These are phyloP conservation scores for Brenthis daphne DNA, from an alignment of 2,888 invertebrate genomes.

Conservation along the genomic window DNA sequence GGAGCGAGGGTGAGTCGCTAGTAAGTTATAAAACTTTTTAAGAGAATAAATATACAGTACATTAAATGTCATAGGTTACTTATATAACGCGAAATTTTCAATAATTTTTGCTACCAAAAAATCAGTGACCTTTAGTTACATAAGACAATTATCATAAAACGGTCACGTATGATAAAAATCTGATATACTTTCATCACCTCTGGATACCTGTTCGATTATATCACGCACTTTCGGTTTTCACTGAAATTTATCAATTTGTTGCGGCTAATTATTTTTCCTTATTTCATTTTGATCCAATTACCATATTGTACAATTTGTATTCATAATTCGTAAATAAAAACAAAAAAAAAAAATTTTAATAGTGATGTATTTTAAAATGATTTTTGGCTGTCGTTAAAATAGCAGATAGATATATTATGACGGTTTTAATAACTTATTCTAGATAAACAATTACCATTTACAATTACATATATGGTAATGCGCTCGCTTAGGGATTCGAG, in stretches of 20 bases:
- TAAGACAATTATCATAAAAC: conserved; percentile 26
- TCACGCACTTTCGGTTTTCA: conserved; percentile 29
- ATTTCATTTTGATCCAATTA: too few relatives aligned
- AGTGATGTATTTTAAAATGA: too few relatives aligned
- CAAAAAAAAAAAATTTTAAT: too few relatives aligned
- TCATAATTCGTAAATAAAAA: too few relatives aligned
- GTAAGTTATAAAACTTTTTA: background rate
- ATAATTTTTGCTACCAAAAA: conserved; percentile 34
- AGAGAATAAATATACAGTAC: background rate
- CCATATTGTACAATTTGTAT: too few relatives aligned
- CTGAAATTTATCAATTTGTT: conserved; percentile 31
- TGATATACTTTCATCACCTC: conserved; percentile 34
- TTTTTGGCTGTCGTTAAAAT: too few relatives aligned
- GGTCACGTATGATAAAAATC: conserved; percentile 24
- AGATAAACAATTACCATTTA: too few relatives aligned
- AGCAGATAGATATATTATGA: too few relatives aligned
- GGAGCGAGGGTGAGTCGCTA: too few relatives aligned
- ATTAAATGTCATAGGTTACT: conserved; percentile 19
- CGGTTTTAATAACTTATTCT: too few relatives aligned
- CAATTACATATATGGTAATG: too few relatives aligned
- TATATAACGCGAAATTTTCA: conserved; percentile 37
- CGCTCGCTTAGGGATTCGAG: too few relatives aligned
- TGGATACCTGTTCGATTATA: conserved; percentile 20
- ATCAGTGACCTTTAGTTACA: conserved; percentile 31
- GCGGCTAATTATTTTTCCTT: background rate